These are phyloP conservation scores for Pelodiscus sinensis DNA, from an alignment of 2,113 vertebrate species.

Conservation along the genomic window DNA sequence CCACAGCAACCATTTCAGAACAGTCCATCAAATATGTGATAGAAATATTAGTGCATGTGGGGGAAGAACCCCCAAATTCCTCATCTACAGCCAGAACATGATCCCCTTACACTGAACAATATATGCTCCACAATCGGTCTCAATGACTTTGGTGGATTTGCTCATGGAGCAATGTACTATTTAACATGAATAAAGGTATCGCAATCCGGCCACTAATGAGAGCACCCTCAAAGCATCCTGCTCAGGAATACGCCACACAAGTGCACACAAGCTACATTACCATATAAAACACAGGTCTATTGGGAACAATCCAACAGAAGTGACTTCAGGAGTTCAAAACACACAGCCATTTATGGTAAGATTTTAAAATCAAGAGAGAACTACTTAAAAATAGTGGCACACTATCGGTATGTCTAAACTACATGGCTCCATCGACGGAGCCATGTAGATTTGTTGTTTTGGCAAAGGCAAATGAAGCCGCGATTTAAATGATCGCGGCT, in stretches of 20 bases:
- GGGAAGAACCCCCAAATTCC: not conserved
- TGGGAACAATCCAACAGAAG: not conserved
- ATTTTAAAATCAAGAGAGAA: not conserved
- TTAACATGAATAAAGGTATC: not conserved
- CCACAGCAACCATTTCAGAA: conserved; percentile 1
- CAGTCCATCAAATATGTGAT: not conserved
- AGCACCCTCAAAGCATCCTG: not conserved
- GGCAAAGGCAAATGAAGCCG: too few species aligned
- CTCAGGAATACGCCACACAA: not conserved
- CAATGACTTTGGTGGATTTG: not conserved
- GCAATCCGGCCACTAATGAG: not conserved
- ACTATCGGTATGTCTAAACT: too few species aligned
- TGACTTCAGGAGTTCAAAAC: not conserved
- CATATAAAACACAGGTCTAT: not conserved
- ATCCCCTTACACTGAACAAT: not conserved
- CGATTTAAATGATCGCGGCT: too few species aligned
- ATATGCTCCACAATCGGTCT: not conserved
- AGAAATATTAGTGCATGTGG: not conserved
- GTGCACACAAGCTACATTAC: not conserved
- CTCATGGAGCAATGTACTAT: not conserved
- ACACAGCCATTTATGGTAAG: not conserved
- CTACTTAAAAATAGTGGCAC: not conserved
- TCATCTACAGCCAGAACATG: not conserved
- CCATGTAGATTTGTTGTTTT: too few species aligned
- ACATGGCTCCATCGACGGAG: too few species aligned